phyloP scores from a whole-genome alignment of 35 echinoderm and acorn worm genomes.

The Stichopus chloronotus region DNA sequence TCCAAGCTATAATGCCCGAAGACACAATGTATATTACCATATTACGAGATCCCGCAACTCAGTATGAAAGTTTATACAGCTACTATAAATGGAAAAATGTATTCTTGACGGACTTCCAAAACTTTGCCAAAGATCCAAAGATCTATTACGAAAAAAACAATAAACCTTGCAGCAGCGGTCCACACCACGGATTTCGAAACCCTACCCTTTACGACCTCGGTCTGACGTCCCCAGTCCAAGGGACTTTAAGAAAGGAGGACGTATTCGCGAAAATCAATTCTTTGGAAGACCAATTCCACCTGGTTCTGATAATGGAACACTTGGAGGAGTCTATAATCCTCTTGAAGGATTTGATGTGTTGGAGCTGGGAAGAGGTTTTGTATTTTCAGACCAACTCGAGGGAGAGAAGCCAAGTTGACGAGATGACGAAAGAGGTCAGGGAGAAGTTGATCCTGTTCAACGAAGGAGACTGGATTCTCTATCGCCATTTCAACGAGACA shows the following conservation, averaged over 20 bases:
- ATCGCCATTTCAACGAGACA: conserved; percentile 52
- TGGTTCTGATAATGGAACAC: conserved; percentile 46
- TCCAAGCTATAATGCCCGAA: conserved; percentile 50
- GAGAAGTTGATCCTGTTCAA: conserved; percentile 36
- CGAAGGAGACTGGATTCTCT: conserved; percentile 43
- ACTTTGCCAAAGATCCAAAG: conserved; percentile 45
- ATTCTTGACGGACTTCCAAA: background rate
- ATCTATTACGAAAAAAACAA: conserved; percentile 2
- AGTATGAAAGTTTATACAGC: conserved; percentile 63
- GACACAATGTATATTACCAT: conserved; percentile 55
- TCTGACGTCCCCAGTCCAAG: background rate
- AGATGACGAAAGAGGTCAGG: background rate
- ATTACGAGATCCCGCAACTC: conserved; percentile 58
- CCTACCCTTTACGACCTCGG: conserved; percentile 51
- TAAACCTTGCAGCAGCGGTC: background rate
- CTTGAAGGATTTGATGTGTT: conserved; percentile 53
- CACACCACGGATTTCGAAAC: background rate
- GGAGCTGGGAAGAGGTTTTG: conserved; percentile 30
- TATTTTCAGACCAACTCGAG: conserved; percentile 23
- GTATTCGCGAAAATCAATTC: background rate
- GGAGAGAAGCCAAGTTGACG: background rate
- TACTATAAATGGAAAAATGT: conserved; percentile 41
- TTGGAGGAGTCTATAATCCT: conserved; percentile 49
- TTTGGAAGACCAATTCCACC: conserved; percentile 36
- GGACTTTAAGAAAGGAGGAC: background rate